A percentile compares a stretch with the other conserved stretches of the same genome.
These are phyloP conservation scores for Megaleporinus macrocephalus DNA, from an alignment of 2,113 vertebrate genomes.

Conservation along the genomic window DNA sequence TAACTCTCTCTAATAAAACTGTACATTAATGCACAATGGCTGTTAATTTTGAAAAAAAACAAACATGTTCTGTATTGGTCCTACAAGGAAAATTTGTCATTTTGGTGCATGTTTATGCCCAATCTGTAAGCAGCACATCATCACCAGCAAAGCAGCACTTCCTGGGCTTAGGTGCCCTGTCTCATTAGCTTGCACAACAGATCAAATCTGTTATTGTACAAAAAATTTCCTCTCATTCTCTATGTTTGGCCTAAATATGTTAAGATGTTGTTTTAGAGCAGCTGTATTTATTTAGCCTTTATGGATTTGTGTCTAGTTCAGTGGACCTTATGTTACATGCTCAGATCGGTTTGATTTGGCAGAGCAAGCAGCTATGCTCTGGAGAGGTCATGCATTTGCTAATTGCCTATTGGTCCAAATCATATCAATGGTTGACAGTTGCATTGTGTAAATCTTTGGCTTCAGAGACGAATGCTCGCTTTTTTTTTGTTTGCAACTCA, in stretches of 20 bases:
- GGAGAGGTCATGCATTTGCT: slow-evolving; percentile 39
- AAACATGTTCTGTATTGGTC: too few relatives aligned
- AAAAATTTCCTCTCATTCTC: not conserved
- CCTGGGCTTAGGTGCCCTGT: not conserved
- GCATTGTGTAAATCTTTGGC: slow-evolving; percentile 27
- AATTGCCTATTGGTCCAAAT: slow-evolving; percentile 51
- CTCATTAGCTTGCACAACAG: not conserved
- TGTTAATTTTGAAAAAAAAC: too few relatives aligned
- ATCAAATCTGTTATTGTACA: not conserved
- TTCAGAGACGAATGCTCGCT: slow-evolving; percentile 42
- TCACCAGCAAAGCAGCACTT: too few relatives aligned
- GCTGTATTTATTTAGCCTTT: slow-evolving; percentile 21
- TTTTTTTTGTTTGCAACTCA: slow-evolving; percentile 16
- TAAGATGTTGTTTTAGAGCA: slow-evolving; percentile 1
- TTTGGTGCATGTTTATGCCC: too few relatives aligned
- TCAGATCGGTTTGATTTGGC: slow-evolving; percentile 30
- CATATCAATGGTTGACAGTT: slow-evolving; percentile 44
- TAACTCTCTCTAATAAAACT: too few relatives aligned
- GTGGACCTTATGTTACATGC: slow-evolving; percentile 26
- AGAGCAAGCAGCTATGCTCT: slow-evolving; percentile 24
- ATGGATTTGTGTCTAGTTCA: not conserved
- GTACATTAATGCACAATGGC: too few relatives aligned
- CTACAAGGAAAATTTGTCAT: too few relatives aligned
- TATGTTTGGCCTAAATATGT: not conserved
- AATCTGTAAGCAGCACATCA: too few relatives aligned